Base-by-base conservation (phyloP, 2,113 vertebrate genomes). In the Prolemur simus region DNA sequence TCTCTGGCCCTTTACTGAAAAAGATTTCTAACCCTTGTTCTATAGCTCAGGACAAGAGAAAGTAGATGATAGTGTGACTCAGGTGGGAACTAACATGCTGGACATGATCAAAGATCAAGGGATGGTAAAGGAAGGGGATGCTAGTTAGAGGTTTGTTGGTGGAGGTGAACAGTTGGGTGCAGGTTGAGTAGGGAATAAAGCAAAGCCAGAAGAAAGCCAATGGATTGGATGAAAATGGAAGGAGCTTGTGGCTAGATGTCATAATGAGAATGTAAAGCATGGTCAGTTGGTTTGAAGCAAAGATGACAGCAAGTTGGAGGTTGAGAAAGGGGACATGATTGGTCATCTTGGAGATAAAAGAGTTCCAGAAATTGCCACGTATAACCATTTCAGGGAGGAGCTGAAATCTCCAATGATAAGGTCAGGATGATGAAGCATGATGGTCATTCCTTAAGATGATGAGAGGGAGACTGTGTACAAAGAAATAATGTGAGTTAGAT, bases 401-500 rank as follows among this genome's bases (percentile, higher is more conserved):
- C 29, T 95, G 23, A 83, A 93, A 80, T 93, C 27, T 91, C 68
- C 39, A 49, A 2, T 69, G 76, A 63, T 80, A 60, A 96, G 42
- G 18, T 96, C 32, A 49, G 42, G 23, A 45, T 92, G 37, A 83
- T 89, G 32, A 64, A 54, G 52, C 68, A 60, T 82, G 39, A 71
- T 94, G 32, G 23, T 77, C 47, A 74, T 86, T 89, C 47, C 81
- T 92, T n/a, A 89, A 52, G 49, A 66, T 94, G 68, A 37, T 89
- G 60, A 83, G 63, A 80, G 23, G 37, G n/a, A 85, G 23, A 88
- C 56, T 73, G 34, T 95, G 5, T 94, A 74, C 81, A 64, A 54
- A 77, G 66, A 91, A 93, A 82, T 52, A 90, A 80, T 87, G 23
- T 94, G 73, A 91, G 64, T 87, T 76, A 92, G 14, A 32, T 92